Evolutionary conservation across 1,140 invertebrate species (phyloP), one percentile per base, ranked within the genome.

Genomic region (Aphidius ervi): DNA sequence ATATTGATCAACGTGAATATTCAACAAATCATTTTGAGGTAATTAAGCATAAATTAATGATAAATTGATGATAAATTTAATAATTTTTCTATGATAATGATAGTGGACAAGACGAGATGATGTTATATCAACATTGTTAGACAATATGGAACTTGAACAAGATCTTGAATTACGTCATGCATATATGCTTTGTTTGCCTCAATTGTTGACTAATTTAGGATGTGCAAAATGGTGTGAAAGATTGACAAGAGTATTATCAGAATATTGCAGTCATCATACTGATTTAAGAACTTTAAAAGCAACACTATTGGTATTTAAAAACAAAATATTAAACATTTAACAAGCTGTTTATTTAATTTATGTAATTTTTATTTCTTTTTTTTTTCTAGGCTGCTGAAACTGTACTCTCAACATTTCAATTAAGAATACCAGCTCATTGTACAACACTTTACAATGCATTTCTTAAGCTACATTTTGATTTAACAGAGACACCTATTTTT

Each of bases 101-200:
- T 43, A 77, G 70, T 81, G 79, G 79, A 71, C 64, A 37, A 74
- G 67, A 55, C 59, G 72, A 9, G 78, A 81, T 45, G 65, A 73
- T 10, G 65, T 81, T 56, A 60, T 79, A 56, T 54, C 63, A 52
- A 69, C 67, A 42, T 59, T 80, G 23, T 55, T 81, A 49, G 66
- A 66, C 10, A 74, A 74, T 46, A 80, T 81, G 76, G 73, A 78
- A 65, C 68, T 70, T 42, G 77, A 79, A 65, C 67, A 63, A 47
- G 70, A 77, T 60, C 59, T 65, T 10, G 66, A 75, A 64, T 52
- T 71, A 20, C 68, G 76, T 31, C 63, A 68, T 55, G 67, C 67
- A 8, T 81, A 81, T 56, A 74, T 79, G 67, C 57, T 60, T 16
- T 72, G 73, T 63, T 69, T 81, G 56, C 70, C 73, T 40, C 67